A percentile compares a stretch with the other conserved stretches of the same genome.
These are phyloP conservation scores for Drosophila macrothrix DNA, from an alignment of 2,888 invertebrate species.

Conservation along the genomic window DNA sequence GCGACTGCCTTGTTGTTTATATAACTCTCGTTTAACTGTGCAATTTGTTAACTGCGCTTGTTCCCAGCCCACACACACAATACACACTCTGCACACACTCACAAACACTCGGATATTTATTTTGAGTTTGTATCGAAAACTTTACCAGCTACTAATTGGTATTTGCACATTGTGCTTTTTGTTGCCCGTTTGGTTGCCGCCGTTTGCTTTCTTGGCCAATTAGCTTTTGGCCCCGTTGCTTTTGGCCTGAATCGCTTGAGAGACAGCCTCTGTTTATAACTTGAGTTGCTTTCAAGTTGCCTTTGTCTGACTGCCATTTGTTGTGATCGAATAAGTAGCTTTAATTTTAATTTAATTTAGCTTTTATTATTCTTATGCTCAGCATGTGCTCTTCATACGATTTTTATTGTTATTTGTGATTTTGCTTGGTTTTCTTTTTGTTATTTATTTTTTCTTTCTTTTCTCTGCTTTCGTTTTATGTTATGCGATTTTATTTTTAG, in stretches of 20 bases:
- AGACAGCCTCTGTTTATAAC: slow-evolving; percentile 2
- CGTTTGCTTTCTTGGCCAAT: slow-evolving; percentile 64
- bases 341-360: slow-evolving; percentile 56
- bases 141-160: slow-evolving; percentile 60
- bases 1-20: slow-evolving; percentile 43
- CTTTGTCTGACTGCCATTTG: slow-evolving; percentile 28
- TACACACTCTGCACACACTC: slow-evolving; percentile 3
- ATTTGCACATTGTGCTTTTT: slow-evolving; percentile 56
- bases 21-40: slow-evolving; percentile 60
- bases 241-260: slow-evolving; percentile 61
- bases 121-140: slow-evolving; percentile 38
- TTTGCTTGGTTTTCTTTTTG: slow-evolving; percentile 50
- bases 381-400: slow-evolving; percentile 45
- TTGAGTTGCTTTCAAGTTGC: slow-evolving; percentile 18
- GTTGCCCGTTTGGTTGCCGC: slow-evolving; percentile 41
- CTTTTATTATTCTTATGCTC: slow-evolving; percentile 33
- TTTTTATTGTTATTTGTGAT: slow-evolving; percentile 34
- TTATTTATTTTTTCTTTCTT: slow-evolving; percentile 38
- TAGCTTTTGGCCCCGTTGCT: slow-evolving; percentile 55
- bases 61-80: slow-evolving; percentile 37
- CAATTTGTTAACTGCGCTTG: slow-evolving; percentile 57
- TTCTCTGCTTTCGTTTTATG: slow-evolving; percentile 54
- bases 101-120: slow-evolving; percentile 8
- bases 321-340: slow-evolving; percentile 53
- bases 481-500: slow-evolving; percentile 72